Evolutionary conservation across 2,113 vertebrate species (phyloP).

Genomic region (Fulmarus glacialis): DNA sequence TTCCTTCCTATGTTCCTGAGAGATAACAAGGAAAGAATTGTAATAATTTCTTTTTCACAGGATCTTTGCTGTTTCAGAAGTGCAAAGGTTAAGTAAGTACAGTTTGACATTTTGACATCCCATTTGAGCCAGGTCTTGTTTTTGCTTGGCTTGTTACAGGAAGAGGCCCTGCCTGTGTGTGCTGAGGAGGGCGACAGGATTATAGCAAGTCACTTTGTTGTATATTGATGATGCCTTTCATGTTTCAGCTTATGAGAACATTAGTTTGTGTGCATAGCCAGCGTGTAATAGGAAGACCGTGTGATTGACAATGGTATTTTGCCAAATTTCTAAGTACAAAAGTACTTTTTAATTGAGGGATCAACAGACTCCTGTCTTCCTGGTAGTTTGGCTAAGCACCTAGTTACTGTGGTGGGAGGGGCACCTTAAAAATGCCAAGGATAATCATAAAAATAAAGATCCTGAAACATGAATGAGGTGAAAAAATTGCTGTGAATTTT

Average conservation of each 20-base stretch:
- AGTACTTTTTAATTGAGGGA: background rate
- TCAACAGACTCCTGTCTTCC: background rate
- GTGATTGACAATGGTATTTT: background rate
- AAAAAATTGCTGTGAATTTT: background rate
- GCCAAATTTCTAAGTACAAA: background rate
- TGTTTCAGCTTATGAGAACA: background rate
- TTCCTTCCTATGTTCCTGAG: background rate
- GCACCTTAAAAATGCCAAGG: background rate
- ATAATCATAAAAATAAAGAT: background rate
- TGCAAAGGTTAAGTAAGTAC: conserved; percentile 26
- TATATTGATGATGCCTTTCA: background rate
- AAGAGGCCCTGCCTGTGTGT: conserved; percentile 31
- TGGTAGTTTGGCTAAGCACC: background rate
- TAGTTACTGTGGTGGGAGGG: background rate
- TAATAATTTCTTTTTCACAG: background rate
- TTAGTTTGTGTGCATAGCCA: background rate
- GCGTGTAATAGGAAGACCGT: background rate
- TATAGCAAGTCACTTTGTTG: background rate
- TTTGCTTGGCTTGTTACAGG: conserved; percentile 38
- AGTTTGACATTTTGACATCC: conserved; percentile 34
- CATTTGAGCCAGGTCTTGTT: conserved; percentile 45
- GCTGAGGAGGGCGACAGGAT: background rate
- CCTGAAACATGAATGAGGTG: background rate
- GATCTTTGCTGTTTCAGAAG: conserved; percentile 14
- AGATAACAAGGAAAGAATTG: background rate